A percentile compares a stretch with the other conserved stretches of the same genome.
Evolutionary conservation across 1,140 invertebrate species (phyloP).

Genomic region (Plectrocnemia conspersa): DNA sequence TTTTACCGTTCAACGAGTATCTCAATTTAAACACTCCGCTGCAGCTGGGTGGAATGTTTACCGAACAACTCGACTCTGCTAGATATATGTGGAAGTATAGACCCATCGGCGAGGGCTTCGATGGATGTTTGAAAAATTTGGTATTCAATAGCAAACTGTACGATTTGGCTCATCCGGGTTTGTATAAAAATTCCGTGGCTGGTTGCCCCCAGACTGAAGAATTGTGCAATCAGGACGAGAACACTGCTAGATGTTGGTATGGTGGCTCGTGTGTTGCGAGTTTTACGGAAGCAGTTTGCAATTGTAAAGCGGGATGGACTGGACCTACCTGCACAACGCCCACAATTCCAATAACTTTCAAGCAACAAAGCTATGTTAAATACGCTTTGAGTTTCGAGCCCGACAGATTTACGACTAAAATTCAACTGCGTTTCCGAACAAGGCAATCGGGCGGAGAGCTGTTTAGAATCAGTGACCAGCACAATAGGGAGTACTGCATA

Average conservation of each 20-base stretch:
- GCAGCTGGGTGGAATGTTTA: slow-evolving; percentile 46
- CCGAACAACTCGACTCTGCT: slow-evolving; percentile 77
- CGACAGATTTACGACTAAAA: slow-evolving; percentile 85
- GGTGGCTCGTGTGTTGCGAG: slow-evolving; percentile 89
- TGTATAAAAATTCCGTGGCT: slow-evolving; percentile 74
- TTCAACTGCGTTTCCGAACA: slow-evolving; percentile 89
- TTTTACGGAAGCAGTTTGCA: slow-evolving; percentile 79
- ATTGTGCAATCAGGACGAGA: slow-evolving; percentile 74
- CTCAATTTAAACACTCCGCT: slow-evolving; percentile 65
- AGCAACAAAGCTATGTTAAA: slow-evolving; percentile 89
- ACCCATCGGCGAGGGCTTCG: slow-evolving; percentile 82
- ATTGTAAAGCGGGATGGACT: slow-evolving; percentile 88
- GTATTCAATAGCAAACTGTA: slow-evolving; percentile 94
- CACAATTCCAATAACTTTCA: slow-evolving; percentile 83
- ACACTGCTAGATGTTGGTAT: slow-evolving; percentile 79
- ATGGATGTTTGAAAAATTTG: slow-evolving; percentile 91
- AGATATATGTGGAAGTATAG: slow-evolving; percentile 82
- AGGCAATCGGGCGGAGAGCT: slow-evolving; percentile 87
- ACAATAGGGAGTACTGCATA: slow-evolving; percentile 91
- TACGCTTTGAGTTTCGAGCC: slow-evolving; percentile 93
- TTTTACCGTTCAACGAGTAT: slow-evolving; percentile 62
- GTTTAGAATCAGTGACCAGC: slow-evolving; percentile 88
- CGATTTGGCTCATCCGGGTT: slow-evolving; percentile 82
- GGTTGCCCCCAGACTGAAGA: slow-evolving; percentile 89
- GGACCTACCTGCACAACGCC: slow-evolving; percentile 79